Evolutionary conservation across 1,140 invertebrate species (phyloP).

Genomic region (Ceratitis capitata): DNA sequence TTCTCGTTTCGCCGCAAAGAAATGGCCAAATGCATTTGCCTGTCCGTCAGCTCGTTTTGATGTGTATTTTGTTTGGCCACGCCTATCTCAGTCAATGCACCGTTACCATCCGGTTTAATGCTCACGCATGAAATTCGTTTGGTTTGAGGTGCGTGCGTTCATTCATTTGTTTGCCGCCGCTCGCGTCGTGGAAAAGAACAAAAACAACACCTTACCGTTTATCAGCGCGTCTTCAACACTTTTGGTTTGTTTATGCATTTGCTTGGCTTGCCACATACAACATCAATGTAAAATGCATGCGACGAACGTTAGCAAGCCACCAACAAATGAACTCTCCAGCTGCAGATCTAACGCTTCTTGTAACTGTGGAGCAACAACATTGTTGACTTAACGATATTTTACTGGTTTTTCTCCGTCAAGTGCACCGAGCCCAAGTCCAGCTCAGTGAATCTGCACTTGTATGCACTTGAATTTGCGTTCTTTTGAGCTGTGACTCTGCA

Average conservation of each 20-base stretch:
- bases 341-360: conserved; percentile 2
- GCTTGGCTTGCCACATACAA: conserved; percentile 26
- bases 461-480: background rate
- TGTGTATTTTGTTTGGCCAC: background rate
- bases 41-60: background rate
- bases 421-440: no score
- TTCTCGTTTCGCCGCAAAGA: background rate
- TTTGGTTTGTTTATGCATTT: background rate
- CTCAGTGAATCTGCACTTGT: background rate
- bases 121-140: conserved; percentile 15
- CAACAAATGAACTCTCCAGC: background rate
- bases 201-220: background rate
- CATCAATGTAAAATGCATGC: conserved; percentile 10
- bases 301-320: background rate
- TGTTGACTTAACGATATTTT: background rate
- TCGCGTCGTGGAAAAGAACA: background rate
- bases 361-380: conserved; percentile 10
- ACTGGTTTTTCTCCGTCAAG: background rate
- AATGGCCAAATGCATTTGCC: background rate
- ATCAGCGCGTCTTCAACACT: background rate
- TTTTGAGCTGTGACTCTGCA: background rate
- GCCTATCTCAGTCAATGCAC: background rate
- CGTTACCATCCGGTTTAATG: background rate
- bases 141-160: conserved; percentile 6
- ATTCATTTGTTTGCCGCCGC: background rate